Base-by-base conservation (phyloP, 2,888 invertebrate genomes). In the Meghimatium bilineatum region DNA sequence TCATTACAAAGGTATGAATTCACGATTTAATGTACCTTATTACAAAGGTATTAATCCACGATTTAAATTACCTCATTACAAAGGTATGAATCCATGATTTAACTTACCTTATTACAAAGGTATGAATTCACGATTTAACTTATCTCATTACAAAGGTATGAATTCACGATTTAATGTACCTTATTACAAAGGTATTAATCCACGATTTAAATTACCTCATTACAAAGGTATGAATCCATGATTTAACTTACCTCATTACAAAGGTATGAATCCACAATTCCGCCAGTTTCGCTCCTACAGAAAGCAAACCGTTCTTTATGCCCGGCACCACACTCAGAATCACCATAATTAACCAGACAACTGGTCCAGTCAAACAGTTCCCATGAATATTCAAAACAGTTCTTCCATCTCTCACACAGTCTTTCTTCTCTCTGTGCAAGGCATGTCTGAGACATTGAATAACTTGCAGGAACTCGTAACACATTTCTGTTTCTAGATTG, bases 271-370 rank as follows among this genome's bases (percentile, higher is more conserved):
- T 89, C 86, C 49, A 91, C 90, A 6, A 82, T 86, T 29, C 79
- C 82, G 10, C 88, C 87, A 29, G 83, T 84, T 49, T 89, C 88
- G 60, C 89, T 87, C 63, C 85, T 84, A 84, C 96, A 96, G 52
- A 95, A 94, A 20, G 95, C 95, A 17, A 95, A 94, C 74, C 95
- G 92, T 76, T 95, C 95, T 89, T 95, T 95, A 83, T 95, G 95
- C 0, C 96, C 96, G 90, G 95, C 95, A 0, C 96, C 96, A 88
- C 96, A 96, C 0, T 95, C 95, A 29, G 95, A 95, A 2, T 95
- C 95, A 92, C 95, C 95, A 49, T 95, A 93, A 3, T 96, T 95
- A 76, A 95, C 94, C 89, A 91, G 87, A 86, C 96, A 96, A 86
- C 95, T 95, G 38, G 95, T 95, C 95, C 95, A 96, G 44, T 95